Conservation (phyloP, 2,888 invertebrate species). For the Phorcus lineatus region DNA sequence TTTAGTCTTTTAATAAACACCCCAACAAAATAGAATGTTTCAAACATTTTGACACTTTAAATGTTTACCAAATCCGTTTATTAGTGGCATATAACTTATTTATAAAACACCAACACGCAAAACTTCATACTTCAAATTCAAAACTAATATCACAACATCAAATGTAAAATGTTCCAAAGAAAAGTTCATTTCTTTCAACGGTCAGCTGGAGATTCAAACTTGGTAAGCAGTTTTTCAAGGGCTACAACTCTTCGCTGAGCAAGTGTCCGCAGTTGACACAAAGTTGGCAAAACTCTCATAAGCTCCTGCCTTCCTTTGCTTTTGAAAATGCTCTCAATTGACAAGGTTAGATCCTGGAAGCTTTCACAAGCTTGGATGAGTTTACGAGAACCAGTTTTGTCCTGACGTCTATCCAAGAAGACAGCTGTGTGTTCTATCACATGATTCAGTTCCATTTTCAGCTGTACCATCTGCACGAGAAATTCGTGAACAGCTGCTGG, state of each 20-base stretch:
- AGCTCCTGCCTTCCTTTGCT: not conserved
- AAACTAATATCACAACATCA: no score
- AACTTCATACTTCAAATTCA: not conserved
- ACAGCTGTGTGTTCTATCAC: conserved; percentile 48
- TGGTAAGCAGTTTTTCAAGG: not conserved
- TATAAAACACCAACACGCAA: no score
- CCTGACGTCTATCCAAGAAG: conserved; percentile 22
- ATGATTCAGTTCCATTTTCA: conserved; percentile 47
- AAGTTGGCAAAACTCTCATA: not conserved
- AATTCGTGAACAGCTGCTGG: conserved; percentile 33
- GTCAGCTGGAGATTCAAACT: not conserved
- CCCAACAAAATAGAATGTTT: no score
- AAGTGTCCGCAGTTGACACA: not conserved
- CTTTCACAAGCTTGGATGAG: not conserved
- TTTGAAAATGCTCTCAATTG: not conserved
- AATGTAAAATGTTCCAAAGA: no score
- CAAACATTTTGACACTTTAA: no score
- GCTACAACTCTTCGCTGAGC: not conserved
- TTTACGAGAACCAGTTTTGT: not conserved
- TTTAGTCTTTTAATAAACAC: no score
- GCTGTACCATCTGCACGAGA: conserved; percentile 37
- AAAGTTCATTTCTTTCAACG: no score
- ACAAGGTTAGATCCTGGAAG: not conserved
- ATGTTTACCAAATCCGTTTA: no score
- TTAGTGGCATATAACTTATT: no score